Evolutionary conservation across 2,888 invertebrate genomes (phyloP).

Genomic region (Colletes collaris): DNA sequence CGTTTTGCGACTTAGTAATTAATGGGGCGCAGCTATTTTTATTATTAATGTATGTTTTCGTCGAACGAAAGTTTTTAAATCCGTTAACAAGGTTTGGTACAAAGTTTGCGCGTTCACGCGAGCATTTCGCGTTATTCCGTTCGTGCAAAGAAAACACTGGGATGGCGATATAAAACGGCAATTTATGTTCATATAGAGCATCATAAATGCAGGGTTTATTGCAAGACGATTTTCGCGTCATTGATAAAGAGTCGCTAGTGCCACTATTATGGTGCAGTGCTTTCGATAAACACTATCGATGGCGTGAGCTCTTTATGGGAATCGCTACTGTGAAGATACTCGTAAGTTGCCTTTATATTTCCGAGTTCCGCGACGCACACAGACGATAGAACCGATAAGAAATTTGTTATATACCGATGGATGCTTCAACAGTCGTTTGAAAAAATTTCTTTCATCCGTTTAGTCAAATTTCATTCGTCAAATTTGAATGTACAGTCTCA

Average conservation of each 20-base stretch:
- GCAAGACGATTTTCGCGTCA: slow-evolving; percentile 37
- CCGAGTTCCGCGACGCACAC: slow-evolving; percentile 28
- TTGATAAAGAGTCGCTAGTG: slow-evolving; percentile 39
- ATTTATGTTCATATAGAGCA: slow-evolving; percentile 50
- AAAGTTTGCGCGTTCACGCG: background rate
- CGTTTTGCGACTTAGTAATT: slow-evolving; percentile 28
- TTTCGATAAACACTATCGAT: slow-evolving; percentile 56
- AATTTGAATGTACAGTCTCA: background rate
- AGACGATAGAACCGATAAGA: background rate
- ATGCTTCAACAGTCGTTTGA: no score
- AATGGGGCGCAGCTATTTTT: slow-evolving; percentile 2
- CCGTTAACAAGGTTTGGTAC: background rate
- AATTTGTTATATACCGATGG: no score
- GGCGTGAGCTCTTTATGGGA: slow-evolving; percentile 22
- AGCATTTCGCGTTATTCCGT: background rate
- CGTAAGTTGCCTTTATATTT: slow-evolving; percentile 53
- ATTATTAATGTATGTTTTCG: background rate
- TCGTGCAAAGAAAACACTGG: background rate
- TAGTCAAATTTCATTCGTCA: no score
- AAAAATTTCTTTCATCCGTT: no score
- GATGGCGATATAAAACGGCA: slow-evolving; percentile 42
- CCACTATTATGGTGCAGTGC: slow-evolving; percentile 22
- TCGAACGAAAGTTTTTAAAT: slow-evolving; percentile 1
- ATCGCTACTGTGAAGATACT: slow-evolving; percentile 47
- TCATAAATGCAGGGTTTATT: slow-evolving; percentile 47